These are phyloP conservation scores for Sclerurus mexicanus DNA, from an alignment of 2,113 vertebrate genomes.

Conservation along the genomic window DNA sequence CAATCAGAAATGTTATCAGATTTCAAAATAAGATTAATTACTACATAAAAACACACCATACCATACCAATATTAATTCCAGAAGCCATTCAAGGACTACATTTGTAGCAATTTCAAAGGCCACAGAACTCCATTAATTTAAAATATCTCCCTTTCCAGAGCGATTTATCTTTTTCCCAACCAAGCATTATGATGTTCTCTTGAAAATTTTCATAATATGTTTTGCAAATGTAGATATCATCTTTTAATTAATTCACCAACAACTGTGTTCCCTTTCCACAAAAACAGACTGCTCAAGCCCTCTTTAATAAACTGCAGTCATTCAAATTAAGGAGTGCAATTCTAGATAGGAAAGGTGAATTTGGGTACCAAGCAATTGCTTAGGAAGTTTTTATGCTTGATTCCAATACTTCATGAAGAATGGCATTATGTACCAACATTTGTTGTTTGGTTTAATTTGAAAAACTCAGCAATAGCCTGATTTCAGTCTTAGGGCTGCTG, in stretches of 20 bases:
- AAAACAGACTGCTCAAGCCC: not conserved
- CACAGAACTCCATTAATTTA: not conserved
- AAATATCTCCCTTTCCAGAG: not conserved
- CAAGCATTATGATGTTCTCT: not conserved
- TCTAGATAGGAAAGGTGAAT: not conserved
- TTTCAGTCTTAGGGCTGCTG: not conserved
- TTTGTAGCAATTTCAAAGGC: not conserved
- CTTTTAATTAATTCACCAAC: slow-evolving; percentile 2
- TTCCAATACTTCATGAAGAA: not conserved
- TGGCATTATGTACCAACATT: not conserved
- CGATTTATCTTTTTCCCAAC: not conserved
- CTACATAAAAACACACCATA: not conserved
- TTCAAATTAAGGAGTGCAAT: not conserved
- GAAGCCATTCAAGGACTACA: not conserved
- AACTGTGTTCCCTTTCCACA: not conserved
- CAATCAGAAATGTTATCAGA: not conserved
- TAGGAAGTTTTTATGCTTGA: not conserved
- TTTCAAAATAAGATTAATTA: slow-evolving; percentile 25
- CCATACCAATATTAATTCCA: not conserved
- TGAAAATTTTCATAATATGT: not conserved
- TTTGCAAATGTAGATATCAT: not conserved
- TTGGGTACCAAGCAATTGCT: not conserved
- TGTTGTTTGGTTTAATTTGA: not conserved
- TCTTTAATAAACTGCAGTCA: not conserved
- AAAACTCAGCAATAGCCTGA: not conserved